Conservation (phyloP, 1,140 invertebrate species). For the Pachyrhynchus sulphureomaculatus region DNA sequence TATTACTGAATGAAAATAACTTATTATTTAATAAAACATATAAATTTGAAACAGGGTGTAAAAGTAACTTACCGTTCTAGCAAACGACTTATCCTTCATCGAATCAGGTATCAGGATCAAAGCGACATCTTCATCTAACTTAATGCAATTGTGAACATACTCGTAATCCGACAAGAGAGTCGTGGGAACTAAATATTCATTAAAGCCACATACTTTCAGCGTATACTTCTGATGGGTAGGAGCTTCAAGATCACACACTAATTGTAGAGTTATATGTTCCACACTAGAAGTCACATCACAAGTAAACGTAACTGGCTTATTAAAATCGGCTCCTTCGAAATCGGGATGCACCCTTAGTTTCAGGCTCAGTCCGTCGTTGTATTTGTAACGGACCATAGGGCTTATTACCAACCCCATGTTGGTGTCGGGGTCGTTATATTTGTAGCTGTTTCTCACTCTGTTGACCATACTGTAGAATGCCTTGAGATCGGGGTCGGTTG, state of each 20-base stretch:
- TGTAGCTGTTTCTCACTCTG: conserved; percentile 69
- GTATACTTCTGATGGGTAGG: conserved; percentile 46
- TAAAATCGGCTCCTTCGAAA: conserved; percentile 54
- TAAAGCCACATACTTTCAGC: conserved; percentile 76
- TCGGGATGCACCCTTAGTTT: conserved; percentile 80
- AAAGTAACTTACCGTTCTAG: conserved; percentile 71
- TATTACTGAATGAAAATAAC: neutral
- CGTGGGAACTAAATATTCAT: conserved; percentile 75
- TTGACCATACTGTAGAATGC: conserved; percentile 81
- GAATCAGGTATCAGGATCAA: conserved; percentile 71
- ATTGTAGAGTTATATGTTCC: conserved; percentile 84
- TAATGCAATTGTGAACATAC: conserved; percentile 91
- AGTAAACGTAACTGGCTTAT: conserved; percentile 76
- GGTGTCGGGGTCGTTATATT: conserved; percentile 66
- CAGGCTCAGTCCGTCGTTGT: conserved; percentile 76
- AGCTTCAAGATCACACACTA: conserved; percentile 77
- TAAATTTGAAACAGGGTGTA: too few relatives aligned
- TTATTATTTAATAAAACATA: too few relatives aligned
- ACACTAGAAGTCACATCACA: conserved; percentile 85
- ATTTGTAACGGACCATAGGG: conserved; percentile 75
- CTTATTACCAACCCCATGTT: conserved; percentile 83
- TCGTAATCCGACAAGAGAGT: conserved; percentile 82
- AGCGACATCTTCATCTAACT: conserved; percentile 87
- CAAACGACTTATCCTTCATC: conserved; percentile 64
- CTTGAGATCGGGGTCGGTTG: conserved; percentile 69